Conservation (phyloP, 2,888 invertebrate species). For the Parnassius apollo region DNA sequence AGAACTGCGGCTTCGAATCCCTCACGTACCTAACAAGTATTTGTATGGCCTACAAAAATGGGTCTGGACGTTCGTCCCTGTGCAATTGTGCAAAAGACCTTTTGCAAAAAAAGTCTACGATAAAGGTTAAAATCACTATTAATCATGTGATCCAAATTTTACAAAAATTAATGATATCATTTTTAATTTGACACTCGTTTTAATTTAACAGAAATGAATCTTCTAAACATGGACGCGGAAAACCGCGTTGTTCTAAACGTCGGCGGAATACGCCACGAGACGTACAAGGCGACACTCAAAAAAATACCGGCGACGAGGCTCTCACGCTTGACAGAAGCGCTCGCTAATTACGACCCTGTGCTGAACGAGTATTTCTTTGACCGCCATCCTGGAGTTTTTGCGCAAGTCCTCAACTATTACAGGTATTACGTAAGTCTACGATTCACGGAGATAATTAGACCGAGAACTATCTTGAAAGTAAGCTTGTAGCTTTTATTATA, state of each 20-base stretch:
- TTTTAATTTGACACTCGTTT: neutral
- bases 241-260: constrained; percentile 99
- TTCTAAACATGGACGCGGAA: constrained; percentile 97
- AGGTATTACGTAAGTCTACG: constrained; percentile 73
- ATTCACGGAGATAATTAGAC: constrained; percentile 13
- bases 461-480: neutral
- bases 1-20: no score
- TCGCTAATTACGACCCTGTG: constrained; percentile 99
- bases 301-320: constrained; percentile 98
- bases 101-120: no score
- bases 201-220: constrained; percentile 85
- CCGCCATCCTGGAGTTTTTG: constrained; percentile 97
- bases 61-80: no score
- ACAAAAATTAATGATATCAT: no score
- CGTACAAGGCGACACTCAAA: constrained; percentile 96
- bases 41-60: no score
- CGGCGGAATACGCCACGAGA: constrained; percentile 98
- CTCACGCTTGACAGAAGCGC: constrained; percentile 96
- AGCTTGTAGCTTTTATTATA: no score
- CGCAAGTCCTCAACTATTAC: constrained; percentile 98
- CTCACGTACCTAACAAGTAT: no score
- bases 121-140: no score
- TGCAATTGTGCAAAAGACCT: no score
- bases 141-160: no score
- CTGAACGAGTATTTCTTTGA: constrained; percentile 99